Conservation (phyloP, 2,888 invertebrate genomes). For the Linnaemya tessellans region DNA sequence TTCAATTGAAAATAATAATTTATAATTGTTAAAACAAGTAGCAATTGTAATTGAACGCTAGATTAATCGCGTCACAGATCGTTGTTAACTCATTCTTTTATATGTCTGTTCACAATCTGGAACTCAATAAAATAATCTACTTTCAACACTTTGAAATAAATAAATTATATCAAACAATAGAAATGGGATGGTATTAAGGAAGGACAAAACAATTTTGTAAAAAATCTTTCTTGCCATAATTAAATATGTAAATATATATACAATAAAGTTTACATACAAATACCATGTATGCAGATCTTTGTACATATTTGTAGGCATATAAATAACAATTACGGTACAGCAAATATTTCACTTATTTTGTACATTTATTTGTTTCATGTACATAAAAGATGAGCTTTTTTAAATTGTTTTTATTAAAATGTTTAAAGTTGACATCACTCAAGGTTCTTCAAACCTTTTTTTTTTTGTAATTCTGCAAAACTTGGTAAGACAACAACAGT, state of each 20-base stretch:
- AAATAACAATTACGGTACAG: constrained; percentile 2
- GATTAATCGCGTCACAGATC: too few species aligned
- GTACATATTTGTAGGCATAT: not conserved
- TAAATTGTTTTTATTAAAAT: constrained; percentile 64
- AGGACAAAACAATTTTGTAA: constrained; percentile 22
- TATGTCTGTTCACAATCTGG: constrained; percentile 5
- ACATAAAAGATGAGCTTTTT: constrained; percentile 1
- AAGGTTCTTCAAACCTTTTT: constrained; percentile 54
- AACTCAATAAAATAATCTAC: constrained; percentile 30
- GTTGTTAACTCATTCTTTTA: not conserved
- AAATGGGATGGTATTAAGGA: constrained; percentile 6
- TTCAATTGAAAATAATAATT: too few species aligned
- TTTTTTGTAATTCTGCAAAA: constrained; percentile 8
- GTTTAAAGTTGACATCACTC: constrained; percentile 70
- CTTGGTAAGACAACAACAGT: constrained; percentile 49
- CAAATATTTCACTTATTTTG: constrained; percentile 8
- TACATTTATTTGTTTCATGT: constrained; percentile 4
- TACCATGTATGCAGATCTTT: not conserved
- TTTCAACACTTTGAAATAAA: constrained; percentile 29
- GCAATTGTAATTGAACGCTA: too few species aligned
- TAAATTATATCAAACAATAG: constrained; percentile 6
- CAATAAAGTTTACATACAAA: too few species aligned
- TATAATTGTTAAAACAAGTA: too few species aligned
- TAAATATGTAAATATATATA: constrained; percentile 23
- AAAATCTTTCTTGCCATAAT: constrained; percentile 31